Evolutionary conservation across 37 sponge, comb jelly and placozoan genomes (phyloP).

Genomic region (Petrosia ficiformis): DNA sequence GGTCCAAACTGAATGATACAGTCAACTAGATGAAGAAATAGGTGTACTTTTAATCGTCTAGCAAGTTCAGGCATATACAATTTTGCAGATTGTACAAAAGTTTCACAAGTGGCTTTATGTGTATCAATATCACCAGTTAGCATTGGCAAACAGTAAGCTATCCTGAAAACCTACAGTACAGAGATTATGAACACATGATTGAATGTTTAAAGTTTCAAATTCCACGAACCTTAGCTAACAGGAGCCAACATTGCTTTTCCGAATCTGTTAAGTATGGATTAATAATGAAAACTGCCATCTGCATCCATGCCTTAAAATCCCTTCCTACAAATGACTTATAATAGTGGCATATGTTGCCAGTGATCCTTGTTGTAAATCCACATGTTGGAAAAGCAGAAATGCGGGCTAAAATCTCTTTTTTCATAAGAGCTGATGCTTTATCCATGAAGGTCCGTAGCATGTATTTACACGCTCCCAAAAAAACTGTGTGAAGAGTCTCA

Average conservation of each 20-base stretch:
- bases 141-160: conserved; percentile 18
- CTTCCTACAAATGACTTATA: conserved; percentile 35
- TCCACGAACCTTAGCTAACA: not conserved
- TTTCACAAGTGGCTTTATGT: not conserved
- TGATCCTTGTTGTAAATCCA: conserved; percentile 20
- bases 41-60: conserved; percentile 30
- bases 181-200: not conserved
- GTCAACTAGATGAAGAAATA: conserved; percentile 43
- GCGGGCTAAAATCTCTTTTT: conserved; percentile 20
- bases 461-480: conserved; percentile 49
- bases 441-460: conserved; percentile 20
- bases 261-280: conserved; percentile 12
- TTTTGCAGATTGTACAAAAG: conserved; percentile 22
- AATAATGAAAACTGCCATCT: conserved; percentile 38
- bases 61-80: not conserved
- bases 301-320: conserved; percentile 37
- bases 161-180: conserved; percentile 16
- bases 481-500: conserved; percentile 40
- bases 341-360: conserved; percentile 12
- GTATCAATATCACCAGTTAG: not conserved
- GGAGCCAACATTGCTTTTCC: conserved; percentile 32
- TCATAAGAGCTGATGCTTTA: not conserved
- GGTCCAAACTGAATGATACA: conserved; percentile 42
- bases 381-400: conserved; percentile 16
- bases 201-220: not conserved